Conservation (phyloP, 1,140 invertebrate genomes). For the Drosophila bocki region DNA sequence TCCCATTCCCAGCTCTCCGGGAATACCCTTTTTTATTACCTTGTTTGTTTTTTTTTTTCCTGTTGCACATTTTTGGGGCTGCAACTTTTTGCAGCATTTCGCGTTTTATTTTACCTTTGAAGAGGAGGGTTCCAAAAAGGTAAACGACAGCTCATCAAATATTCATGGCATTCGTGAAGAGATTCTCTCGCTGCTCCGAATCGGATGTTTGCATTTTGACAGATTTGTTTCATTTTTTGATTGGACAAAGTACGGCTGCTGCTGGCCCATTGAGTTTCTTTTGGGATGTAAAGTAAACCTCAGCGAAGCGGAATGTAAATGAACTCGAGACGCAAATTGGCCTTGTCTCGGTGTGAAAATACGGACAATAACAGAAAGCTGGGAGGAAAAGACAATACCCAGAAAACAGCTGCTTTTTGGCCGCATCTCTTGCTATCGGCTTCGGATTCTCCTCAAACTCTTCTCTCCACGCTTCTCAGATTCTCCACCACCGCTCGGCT, state of each 20-base stretch:
- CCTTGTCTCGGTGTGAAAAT: conserved; percentile 50
- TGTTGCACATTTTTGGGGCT: conserved; percentile 49
- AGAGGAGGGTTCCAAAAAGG: conserved; percentile 21
- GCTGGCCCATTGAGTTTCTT: conserved; percentile 35
- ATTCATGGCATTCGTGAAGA: conserved; percentile 37
- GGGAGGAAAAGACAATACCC: conserved; percentile 30
- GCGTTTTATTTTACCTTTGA: conserved; percentile 2
- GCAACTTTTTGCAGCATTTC: conserved; percentile 29
- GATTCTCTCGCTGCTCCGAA: conserved; percentile 15
- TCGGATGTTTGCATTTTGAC: conserved; percentile 44
- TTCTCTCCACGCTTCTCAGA: conserved; percentile 2
- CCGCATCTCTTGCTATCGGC: conserved; percentile 50
- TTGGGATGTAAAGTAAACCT: conserved; percentile 36
- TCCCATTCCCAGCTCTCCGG: conserved; percentile 6
- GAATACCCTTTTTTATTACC: background rate
- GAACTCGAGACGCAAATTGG: conserved; percentile 56
- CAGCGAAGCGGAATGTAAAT: conserved; percentile 49
- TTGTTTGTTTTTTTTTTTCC: conserved; percentile 40
- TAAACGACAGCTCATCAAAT: conserved; percentile 54
- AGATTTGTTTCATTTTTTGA: conserved; percentile 18
- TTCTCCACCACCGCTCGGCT: conserved; percentile 7
- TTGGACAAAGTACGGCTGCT: background rate
- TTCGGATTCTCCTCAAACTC: conserved; percentile 5
- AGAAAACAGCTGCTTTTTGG: conserved; percentile 58
- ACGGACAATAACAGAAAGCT: conserved; percentile 45